Evolutionary conservation across 2,888 invertebrate species (phyloP), one percentile per base, ranked within the genome.

Genomic region (Onchidella celtica): DNA sequence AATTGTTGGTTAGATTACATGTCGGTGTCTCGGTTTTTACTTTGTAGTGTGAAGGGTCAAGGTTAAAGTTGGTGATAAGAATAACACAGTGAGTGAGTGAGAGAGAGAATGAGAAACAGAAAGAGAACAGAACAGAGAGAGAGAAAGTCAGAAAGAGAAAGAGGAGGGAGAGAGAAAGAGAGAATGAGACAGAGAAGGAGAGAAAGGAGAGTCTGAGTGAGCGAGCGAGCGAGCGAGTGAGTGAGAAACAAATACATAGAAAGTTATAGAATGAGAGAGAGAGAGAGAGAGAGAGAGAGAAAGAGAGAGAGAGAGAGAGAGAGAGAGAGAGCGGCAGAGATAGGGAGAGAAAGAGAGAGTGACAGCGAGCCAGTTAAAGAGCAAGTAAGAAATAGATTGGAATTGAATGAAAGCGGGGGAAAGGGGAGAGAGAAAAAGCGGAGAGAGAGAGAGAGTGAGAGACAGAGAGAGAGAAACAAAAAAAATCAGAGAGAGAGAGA

Each of bases 381-480:
- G 32, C 6, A n/a, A 68, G 68, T 29, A n/a, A 29, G 68, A 32
- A 29, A 32, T 9, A 68, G 17, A 68, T 9, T 29, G 34, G 9
- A 32, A 34, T 9, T 9, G 68, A 32, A 6, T 17, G 61, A 32
- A n/a, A 68, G 68, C 9, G 32, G 11, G 21, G n/a, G 68, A 34
- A 32, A 68, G 36, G 32, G 9, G 32, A 32, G 34, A 11, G 6
- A n/a, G 27, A n/a, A 61, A n/a, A n/a, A 6, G n/a, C 14, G 27
- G 61, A 61, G 61, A n/a, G 61, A 61, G 61, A 61, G 61, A 61
- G 61, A 61, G 61, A 61, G 27, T 9, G 21, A 24, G 61, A 61
- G 27, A n/a, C 6, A 47, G 47, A 17, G 9, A 47, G 47, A 47
- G 47, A 17, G 17, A 47, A 17, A 47, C 11, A 47, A 17, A 47